These are phyloP conservation scores for Enoplosus armatus DNA, from an alignment of 2,797 vertebrate species.

Conservation along the genomic window DNA sequence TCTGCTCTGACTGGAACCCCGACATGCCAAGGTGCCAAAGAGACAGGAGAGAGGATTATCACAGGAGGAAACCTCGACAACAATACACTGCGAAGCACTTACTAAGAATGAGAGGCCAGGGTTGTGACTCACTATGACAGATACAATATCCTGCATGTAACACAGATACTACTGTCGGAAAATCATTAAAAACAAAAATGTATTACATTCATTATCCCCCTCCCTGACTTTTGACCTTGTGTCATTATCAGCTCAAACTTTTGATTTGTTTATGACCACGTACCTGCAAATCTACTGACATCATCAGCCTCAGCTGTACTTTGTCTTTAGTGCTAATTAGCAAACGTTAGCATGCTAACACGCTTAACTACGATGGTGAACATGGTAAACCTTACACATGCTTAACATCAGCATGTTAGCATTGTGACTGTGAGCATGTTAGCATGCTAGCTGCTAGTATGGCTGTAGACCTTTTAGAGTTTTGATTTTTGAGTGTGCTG, in stretches of 20 bases:
- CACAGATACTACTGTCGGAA: not conserved
- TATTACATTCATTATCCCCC: too few relatives aligned
- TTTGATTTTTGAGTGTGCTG: too few relatives aligned
- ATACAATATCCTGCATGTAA: not conserved
- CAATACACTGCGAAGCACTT: conserved; percentile 15
- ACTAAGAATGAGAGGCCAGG: not conserved
- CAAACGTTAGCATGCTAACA: not conserved
- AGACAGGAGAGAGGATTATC: conserved; percentile 64
- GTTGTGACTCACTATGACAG: conserved; percentile 13
- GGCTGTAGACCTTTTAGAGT: too few relatives aligned
- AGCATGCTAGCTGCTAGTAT: not conserved
- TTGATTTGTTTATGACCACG: not conserved
- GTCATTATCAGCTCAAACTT: not conserved
- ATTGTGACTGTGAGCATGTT: not conserved
- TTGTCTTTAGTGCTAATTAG: not conserved
- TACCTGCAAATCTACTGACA: too few relatives aligned
- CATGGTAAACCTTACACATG: not conserved
- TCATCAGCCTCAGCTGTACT: not conserved
- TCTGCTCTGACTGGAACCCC: conserved; percentile 92
- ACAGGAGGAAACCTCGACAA: conserved; percentile 23
- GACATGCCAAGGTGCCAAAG: conserved; percentile 32
- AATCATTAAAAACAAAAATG: not conserved
- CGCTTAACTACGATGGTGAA: not conserved
- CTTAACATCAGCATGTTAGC: not conserved
- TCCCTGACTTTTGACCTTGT: too few relatives aligned